These are phyloP conservation scores for Pyrocoelia pectoralis DNA, from an alignment of 2,888 invertebrate genomes.

Conservation along the genomic window DNA sequence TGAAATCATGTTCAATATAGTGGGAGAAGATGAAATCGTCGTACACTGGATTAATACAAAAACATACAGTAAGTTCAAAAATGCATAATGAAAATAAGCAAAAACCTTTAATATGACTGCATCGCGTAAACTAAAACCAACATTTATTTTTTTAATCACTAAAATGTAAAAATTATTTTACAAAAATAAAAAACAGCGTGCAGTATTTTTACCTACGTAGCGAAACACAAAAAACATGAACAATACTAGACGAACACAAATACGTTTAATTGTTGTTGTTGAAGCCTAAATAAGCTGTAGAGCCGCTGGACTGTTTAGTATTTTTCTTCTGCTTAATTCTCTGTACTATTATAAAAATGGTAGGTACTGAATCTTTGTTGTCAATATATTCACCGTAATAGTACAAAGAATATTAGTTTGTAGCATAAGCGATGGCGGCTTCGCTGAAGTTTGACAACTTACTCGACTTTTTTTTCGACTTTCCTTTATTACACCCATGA, in stretches of 20 bases:
- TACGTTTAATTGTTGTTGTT: slow-evolving; percentile 27
- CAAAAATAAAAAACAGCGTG: slow-evolving; percentile 27
- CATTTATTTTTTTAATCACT: slow-evolving; percentile 17
- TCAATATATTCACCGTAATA: slow-evolving; percentile 12
- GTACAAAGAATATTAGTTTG: slow-evolving; percentile 29
- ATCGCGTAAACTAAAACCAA: slow-evolving; percentile 21
- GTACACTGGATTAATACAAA: slow-evolving; percentile 22
- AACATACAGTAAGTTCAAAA: slow-evolving; percentile 28
- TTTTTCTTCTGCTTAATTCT: slow-evolving; percentile 28
- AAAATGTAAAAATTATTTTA: slow-evolving; percentile 23
- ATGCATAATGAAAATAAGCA: slow-evolving; percentile 24
- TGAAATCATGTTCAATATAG: slow-evolving; percentile 5
- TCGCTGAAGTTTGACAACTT: slow-evolving; percentile 47
- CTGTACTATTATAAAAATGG: slow-evolving; percentile 22
- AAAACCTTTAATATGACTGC: slow-evolving; percentile 16
- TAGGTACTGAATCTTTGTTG: neutral
- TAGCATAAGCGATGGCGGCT: slow-evolving; percentile 35
- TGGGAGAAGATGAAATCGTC: slow-evolving; percentile 5
- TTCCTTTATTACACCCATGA: slow-evolving; percentile 38
- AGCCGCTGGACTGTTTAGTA: slow-evolving; percentile 32
- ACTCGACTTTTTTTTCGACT: slow-evolving; percentile 52
- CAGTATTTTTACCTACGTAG: slow-evolving; percentile 25
- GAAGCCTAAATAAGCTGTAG: slow-evolving; percentile 33
- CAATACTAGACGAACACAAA: slow-evolving; percentile 35
- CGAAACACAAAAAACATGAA: slow-evolving; percentile 29